Conservation (phyloP, 2,797 vertebrate species). For the Gambusia yucatana region DNA sequence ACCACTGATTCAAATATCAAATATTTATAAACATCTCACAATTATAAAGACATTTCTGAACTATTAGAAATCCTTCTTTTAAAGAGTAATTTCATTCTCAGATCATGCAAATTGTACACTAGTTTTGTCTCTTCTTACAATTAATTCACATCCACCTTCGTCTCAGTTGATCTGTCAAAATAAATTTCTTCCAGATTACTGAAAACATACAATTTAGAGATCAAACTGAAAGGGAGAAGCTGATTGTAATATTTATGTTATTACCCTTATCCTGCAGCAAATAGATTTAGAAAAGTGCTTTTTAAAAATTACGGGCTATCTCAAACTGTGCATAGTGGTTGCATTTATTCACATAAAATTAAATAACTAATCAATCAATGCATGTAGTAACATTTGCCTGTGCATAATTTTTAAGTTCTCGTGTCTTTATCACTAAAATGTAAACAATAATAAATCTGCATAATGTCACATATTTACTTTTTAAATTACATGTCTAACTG, state of each 20-base stretch:
- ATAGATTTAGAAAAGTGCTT: background rate
- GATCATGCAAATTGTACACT: background rate
- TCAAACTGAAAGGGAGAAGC: background rate
- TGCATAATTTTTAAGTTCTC: too few species aligned
- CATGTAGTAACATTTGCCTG: background rate
- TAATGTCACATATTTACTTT: background rate
- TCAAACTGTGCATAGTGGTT: background rate
- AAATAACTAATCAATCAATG: background rate
- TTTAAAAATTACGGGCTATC: background rate
- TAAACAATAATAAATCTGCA: background rate
- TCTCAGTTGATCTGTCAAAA: background rate
- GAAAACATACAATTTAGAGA: background rate
- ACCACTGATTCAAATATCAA: background rate
- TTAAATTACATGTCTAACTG: background rate
- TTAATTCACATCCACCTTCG: background rate
- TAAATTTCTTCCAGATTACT: background rate
- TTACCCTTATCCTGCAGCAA: background rate
- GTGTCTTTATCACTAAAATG: background rate
- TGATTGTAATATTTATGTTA: background rate
- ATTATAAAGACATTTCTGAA: background rate
- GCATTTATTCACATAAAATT: background rate
- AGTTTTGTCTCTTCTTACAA: background rate
- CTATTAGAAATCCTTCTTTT: background rate
- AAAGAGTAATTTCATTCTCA: background rate
- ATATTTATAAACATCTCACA: background rate